A percentile compares a stretch with the other conserved stretches of the same genome.
Conservation (phyloP, 1,140 invertebrate species). For the Drosophila arawakana region DNA sequence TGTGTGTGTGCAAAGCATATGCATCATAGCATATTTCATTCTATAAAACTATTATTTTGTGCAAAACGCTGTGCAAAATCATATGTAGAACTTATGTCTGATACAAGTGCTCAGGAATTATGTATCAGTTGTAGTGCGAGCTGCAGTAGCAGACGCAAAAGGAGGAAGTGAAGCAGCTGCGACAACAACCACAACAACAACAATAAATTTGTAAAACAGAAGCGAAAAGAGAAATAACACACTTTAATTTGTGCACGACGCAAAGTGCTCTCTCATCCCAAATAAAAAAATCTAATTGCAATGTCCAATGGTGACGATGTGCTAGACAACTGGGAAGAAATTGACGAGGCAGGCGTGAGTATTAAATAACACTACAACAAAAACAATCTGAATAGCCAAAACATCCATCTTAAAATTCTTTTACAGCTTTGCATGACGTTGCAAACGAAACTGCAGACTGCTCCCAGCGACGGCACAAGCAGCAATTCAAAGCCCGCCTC, state of each 20-base stretch:
- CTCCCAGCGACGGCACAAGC: slow-evolving; percentile 26
- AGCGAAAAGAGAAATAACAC: slow-evolving; percentile 44
- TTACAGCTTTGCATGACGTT: slow-evolving; percentile 67
- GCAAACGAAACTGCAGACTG: slow-evolving; percentile 70
- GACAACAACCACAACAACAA: slow-evolving; percentile 28
- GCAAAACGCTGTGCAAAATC: slow-evolving; percentile 59
- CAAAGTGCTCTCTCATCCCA: slow-evolving; percentile 61
- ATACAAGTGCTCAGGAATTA: slow-evolving; percentile 72
- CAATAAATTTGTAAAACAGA: slow-evolving; percentile 34
- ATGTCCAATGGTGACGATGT: slow-evolving; percentile 87
- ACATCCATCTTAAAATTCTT: slow-evolving; percentile 17
- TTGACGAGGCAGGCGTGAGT: slow-evolving; percentile 89
- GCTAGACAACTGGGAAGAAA: slow-evolving; percentile 93
- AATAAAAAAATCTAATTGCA: slow-evolving; percentile 52
- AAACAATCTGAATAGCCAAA: slow-evolving; percentile 5
- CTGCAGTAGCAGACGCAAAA: slow-evolving; percentile 77
- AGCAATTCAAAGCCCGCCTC: slow-evolving; percentile 21
- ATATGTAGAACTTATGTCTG: slow-evolving; percentile 82
- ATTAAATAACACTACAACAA: slow-evolving; percentile 25
- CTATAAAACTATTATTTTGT: slow-evolving; percentile 57
- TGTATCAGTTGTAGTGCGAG: slow-evolving; percentile 78
- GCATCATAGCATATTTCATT: slow-evolving; percentile 58
- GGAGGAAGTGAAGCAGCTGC: slow-evolving; percentile 71
- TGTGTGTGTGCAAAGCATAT: slow-evolving; percentile 54
- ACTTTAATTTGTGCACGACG: slow-evolving; percentile 34